Base-by-base conservation (phyloP, 1,140 invertebrate species). In the Zaprionus davidi region DNA sequence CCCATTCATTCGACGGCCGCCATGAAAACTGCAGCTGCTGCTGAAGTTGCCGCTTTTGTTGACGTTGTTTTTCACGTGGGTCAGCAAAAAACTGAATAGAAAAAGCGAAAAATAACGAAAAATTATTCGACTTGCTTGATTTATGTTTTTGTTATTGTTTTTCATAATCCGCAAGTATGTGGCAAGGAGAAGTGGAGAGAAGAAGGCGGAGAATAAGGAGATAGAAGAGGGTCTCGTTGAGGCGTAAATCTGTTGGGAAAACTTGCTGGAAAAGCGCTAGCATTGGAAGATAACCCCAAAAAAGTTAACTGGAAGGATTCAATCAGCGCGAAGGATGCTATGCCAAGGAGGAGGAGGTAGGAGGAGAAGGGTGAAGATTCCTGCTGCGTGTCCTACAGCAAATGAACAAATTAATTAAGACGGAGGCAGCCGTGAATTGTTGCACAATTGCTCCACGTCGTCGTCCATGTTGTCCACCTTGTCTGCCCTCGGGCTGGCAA, bases 341-440 rank as follows among this genome's bases (percentile, higher is more conserved):
- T 71, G 80, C 53, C 13, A 11, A 51, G 46, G 9, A 13, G 20
- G 9, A 1, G 20, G 4, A 20, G 20, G 46, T 1, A 46, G 13
- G 4, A 49, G 17, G 17, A 2, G 20, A 20, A 17, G 3, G 7
- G 38, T 5, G 15, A n/a, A 15, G 38, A 41, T 11, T 15, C 7
- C n/a, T 17, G 7, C 41, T 46, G 41, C 41, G 41, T 67, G 49
- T 63, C 60, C 41, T 71, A 78, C 81, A 84, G 88, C 83, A 87
- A 87, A 87, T 84, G 83, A 88, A 81, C 84, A 87, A 87, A 87
- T 87, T 87, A 87, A 87, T 87, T 87, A 87, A 87, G 84, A 83
- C 67, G 74, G 74, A 69, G 66, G 26, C 57, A 83, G 68, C 77
- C 84, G 83, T 87, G 81, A 87, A 87, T 87, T 83, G 84, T 87